phyloP scores from a whole-genome alignment of 2,797 vertebrate genomes.

The Spheniscus humboldti region DNA sequence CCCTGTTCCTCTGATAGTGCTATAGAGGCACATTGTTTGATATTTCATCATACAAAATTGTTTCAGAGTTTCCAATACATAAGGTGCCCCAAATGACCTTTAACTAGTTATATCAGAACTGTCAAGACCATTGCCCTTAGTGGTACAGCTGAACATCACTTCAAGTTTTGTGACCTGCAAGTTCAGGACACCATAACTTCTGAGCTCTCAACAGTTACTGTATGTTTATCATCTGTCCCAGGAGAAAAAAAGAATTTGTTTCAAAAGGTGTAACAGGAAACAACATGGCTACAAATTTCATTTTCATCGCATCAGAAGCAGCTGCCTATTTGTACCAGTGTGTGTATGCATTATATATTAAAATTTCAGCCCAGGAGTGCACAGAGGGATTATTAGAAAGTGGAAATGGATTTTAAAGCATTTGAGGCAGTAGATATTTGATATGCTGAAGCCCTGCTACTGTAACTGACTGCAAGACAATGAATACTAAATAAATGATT shows the following conservation, averaged over 20 bases:
- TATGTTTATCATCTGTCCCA: background rate
- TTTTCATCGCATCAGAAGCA: background rate
- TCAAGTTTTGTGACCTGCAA: background rate
- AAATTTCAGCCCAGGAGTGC: background rate
- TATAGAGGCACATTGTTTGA: background rate
- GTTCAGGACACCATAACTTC: background rate
- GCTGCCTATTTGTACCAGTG: background rate
- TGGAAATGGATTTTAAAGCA: slow-evolving; percentile 6
- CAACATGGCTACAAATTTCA: background rate
- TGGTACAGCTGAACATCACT: background rate
- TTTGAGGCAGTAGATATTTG: background rate
- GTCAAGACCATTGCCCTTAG: background rate
- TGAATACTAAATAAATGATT: slow-evolving; percentile 35
- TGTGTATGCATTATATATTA: background rate
- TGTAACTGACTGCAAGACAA: background rate
- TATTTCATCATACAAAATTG: background rate
- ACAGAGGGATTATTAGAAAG: background rate
- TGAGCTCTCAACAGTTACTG: background rate
- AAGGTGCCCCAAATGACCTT: background rate
- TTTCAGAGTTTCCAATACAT: slow-evolving; percentile 16
- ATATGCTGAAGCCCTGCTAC: background rate
- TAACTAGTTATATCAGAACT: background rate
- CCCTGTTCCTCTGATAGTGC: background rate
- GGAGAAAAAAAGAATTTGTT: background rate
- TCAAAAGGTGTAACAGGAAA: background rate